Percentiles rank a stretch among this genome's conserved stretches.
These are phyloP conservation scores for Pomatorhinus ruficollis DNA, from an alignment of 2,113 vertebrate species.

Conservation along the genomic window DNA sequence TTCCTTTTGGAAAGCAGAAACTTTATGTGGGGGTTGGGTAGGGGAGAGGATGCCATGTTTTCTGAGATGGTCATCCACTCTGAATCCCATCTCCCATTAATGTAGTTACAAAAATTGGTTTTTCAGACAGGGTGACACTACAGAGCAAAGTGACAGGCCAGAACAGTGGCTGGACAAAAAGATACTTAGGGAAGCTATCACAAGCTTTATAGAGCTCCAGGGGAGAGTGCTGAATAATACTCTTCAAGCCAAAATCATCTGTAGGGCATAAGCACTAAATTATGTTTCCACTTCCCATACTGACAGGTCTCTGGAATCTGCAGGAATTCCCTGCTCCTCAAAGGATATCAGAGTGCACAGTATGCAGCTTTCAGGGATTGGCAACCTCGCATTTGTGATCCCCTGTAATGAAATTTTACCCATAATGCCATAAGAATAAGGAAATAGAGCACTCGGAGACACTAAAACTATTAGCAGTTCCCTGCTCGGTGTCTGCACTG, in stretches of 20 bases:
- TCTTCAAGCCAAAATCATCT: constrained; percentile 51
- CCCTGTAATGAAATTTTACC: constrained; percentile 42
- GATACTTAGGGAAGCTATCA: constrained; percentile 59
- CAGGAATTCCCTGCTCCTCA: constrained; percentile 53
- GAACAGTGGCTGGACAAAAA: constrained; percentile 62
- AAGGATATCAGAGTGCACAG: constrained; percentile 22
- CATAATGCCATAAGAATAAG: neutral
- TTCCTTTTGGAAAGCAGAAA: neutral
- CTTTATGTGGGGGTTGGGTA: neutral
- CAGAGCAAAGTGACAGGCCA: constrained; percentile 62
- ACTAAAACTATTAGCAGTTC: neutral
- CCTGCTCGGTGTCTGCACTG: neutral
- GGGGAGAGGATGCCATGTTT: neutral
- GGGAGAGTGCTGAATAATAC: constrained; percentile 47
- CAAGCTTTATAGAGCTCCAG: constrained; percentile 41
- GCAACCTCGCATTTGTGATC: neutral
- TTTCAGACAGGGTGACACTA: constrained; percentile 57
- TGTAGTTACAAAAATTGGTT: constrained; percentile 1
- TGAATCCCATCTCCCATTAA: constrained; percentile 12
- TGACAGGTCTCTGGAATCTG: constrained; percentile 55
- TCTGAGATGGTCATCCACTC: neutral
- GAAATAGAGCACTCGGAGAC: neutral
- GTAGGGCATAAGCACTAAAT: constrained; percentile 66
- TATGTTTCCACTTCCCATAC: constrained; percentile 48
- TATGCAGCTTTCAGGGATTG: constrained; percentile 48